Conservation (phyloP, 1,140 invertebrate species). For the Neuroterus valhalla region DNA sequence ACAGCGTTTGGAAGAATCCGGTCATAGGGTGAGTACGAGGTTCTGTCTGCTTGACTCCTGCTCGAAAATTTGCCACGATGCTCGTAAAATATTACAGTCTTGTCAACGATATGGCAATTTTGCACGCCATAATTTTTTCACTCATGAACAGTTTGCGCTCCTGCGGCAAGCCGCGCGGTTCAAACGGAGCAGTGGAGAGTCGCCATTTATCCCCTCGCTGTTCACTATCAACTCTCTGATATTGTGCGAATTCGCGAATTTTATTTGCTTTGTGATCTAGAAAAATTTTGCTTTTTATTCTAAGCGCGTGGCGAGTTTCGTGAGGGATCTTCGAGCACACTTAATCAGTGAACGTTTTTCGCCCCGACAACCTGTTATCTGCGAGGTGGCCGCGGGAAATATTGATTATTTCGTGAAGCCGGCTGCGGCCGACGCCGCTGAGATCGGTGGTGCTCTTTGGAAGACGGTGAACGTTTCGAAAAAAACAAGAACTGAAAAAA, state of each 20-base stretch:
- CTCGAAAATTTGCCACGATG: not conserved
- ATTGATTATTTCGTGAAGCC: conserved; percentile 67
- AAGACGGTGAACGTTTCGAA: conserved; percentile 10
- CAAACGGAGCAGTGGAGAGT: conserved; percentile 35
- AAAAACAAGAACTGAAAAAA: conserved; percentile 7
- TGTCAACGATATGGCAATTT: conserved; percentile 5
- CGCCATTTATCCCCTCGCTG: conserved; percentile 60
- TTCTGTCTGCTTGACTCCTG: not conserved
- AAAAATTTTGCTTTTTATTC: not conserved
- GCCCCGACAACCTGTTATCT: conserved; percentile 70
- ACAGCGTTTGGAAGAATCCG: conserved; percentile 75
- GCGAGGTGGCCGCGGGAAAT: conserved; percentile 52
- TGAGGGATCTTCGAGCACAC: conserved; percentile 41
- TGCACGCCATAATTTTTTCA: conserved; percentile 31
- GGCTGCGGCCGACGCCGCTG: conserved; percentile 40
- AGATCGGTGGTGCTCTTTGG: not conserved
- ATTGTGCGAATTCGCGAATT: not conserved
- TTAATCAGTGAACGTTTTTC: conserved; percentile 50
- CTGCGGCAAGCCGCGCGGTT: conserved; percentile 11
- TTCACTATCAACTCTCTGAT: conserved; percentile 14
- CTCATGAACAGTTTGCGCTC: conserved; percentile 17
- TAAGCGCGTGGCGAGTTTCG: conserved; percentile 28
- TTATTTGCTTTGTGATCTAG: not conserved
- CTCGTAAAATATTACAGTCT: not conserved
- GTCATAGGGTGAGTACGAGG: conserved; percentile 72